Conservation (phyloP, 1,140 invertebrate genomes). For the Eufriesea mexicana region DNA sequence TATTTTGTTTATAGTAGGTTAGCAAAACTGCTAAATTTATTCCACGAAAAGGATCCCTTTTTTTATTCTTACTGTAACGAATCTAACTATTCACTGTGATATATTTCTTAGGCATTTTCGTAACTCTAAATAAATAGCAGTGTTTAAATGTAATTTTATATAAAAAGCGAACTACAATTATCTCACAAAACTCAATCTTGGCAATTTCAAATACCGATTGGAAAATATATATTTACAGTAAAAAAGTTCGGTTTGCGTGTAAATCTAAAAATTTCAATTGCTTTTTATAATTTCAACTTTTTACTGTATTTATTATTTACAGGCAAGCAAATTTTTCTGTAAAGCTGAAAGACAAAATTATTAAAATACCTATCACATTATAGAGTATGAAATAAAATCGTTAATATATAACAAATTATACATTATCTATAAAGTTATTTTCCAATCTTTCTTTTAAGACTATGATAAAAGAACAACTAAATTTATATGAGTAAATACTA, state of each 20-base stretch:
- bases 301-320: background rate
- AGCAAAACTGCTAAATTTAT: background rate
- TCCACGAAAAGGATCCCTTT: background rate
- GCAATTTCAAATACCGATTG: conserved; percentile 13
- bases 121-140: conserved; percentile 8
- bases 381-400: conserved; percentile 1
- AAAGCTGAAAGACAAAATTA: background rate
- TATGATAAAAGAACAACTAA: no score
- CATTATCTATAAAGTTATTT: no score
- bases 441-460: no score
- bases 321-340: background rate
- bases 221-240: background rate
- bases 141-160: conserved; percentile 3
- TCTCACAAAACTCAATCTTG: background rate
- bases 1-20: background rate
- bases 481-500: background rate
- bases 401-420: background rate
- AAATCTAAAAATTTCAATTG: background rate
- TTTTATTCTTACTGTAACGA: background rate
- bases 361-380: background rate
- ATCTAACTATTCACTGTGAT: conserved; percentile 21
- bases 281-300: conserved; percentile 1
- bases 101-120: conserved; percentile 25
- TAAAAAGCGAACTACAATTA: background rate
- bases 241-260: background rate